Percentiles rank a stretch among this genome's conserved stretches.
phyloP scores from a whole-genome alignment of 1,140 invertebrate genomes.

The Bicyclus anynana region DNA sequence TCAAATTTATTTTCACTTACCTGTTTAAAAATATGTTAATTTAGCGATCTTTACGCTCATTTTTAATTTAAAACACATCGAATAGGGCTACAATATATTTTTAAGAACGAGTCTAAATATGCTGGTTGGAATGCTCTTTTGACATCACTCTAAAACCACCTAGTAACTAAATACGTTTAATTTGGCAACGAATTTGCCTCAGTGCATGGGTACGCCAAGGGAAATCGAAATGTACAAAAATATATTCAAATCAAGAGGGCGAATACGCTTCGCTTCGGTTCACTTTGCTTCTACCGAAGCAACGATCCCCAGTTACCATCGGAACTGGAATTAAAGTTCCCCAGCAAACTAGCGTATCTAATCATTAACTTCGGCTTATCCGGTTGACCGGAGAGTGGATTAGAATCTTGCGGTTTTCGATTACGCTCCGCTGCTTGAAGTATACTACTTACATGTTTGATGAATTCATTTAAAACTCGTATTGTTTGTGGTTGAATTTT shows the following conservation, averaged over 20 bases:
- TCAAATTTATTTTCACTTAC: too few relatives aligned
- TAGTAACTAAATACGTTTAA: too few relatives aligned
- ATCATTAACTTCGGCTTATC: constrained; percentile 14
- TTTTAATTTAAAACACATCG: too few relatives aligned
- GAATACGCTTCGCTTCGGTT: not conserved
- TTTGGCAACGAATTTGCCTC: not conserved
- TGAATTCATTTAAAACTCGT: not conserved
- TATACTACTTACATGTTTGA: not conserved
- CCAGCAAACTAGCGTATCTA: constrained; percentile 5
- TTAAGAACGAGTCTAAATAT: too few relatives aligned
- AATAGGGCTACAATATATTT: too few relatives aligned
- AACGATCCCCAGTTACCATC: not conserved
- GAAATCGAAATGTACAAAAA: not conserved
- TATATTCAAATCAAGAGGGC: not conserved
- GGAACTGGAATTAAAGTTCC: constrained; percentile 7
- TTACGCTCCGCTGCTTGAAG: not conserved
- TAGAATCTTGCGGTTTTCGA: constrained; percentile 14
- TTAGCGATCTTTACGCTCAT: too few relatives aligned
- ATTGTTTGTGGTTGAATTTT: too few relatives aligned
- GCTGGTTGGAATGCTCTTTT: too few relatives aligned
- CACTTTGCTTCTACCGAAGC: too few relatives aligned
- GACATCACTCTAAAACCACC: too few relatives aligned
- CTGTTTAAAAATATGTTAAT: too few relatives aligned
- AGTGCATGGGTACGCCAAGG: not conserved
- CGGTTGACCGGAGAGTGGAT: constrained; percentile 6